Evolutionary conservation across 2,797 vertebrate species (phyloP).

Genomic region (Ciconia nigra): DNA sequence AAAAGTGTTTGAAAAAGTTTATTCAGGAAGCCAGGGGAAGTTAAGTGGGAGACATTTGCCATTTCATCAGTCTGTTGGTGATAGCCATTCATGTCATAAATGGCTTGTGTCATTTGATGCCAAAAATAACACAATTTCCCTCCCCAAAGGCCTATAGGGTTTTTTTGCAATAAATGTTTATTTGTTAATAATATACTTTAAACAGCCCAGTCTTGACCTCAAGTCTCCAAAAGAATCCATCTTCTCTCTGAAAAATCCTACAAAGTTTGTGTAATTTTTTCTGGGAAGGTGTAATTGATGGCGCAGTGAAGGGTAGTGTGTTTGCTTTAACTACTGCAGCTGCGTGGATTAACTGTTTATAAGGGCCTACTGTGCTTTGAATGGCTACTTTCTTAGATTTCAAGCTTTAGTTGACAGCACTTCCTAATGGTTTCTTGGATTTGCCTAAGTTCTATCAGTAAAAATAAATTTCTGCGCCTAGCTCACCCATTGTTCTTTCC

Average conservation of each 20-base stretch:
- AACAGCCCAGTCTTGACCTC: conserved; percentile 80
- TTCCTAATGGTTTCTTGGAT: conserved; percentile 72
- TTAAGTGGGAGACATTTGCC: conserved; percentile 74
- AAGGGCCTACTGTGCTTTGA: conserved; percentile 74
- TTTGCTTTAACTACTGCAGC: conserved; percentile 81
- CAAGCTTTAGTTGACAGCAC: conserved; percentile 72
- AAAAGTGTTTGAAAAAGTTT: conserved; percentile 73
- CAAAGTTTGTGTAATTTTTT: conserved; percentile 80
- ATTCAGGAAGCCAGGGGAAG: conserved; percentile 76
- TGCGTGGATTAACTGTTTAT: conserved; percentile 73
- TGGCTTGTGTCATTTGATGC: conserved; percentile 81
- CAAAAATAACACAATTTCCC: conserved; percentile 79
- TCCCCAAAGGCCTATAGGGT: conserved; percentile 76
- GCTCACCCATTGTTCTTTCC: conserved; percentile 60
- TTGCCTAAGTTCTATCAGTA: conserved; percentile 66
- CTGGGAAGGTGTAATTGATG: conserved; percentile 80
- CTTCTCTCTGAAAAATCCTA: conserved; percentile 78
- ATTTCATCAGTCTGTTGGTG: conserved; percentile 74
- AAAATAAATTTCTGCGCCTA: conserved; percentile 69
- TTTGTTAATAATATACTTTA: conserved; percentile 83
- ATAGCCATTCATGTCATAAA: conserved; percentile 79
- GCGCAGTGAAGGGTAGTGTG: conserved; percentile 80
- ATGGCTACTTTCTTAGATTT: conserved; percentile 75
- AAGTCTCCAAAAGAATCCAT: conserved; percentile 78
- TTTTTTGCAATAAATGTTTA: conserved; percentile 81